A percentile compares a stretch with the other conserved stretches of the same genome.
Evolutionary conservation across 2,113 vertebrate species (phyloP).

Genomic region (Passer montanus): DNA sequence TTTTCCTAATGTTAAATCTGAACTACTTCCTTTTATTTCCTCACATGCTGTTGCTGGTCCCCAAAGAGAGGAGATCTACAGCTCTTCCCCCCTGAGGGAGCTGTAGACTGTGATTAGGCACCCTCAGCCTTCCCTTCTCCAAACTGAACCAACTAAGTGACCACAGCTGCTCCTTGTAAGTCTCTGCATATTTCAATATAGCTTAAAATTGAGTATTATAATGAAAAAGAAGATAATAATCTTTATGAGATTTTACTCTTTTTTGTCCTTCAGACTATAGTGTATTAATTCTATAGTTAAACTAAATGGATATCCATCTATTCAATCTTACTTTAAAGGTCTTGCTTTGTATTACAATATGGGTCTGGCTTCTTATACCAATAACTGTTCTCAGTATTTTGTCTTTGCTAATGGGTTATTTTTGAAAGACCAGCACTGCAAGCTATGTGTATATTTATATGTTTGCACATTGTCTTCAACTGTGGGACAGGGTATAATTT

Average conservation of each 20-base stretch:
- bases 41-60: accelerated
- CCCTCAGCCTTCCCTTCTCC: not conserved
- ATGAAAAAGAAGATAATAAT: not conserved
- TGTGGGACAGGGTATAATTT: not conserved
- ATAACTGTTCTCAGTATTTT: not conserved
- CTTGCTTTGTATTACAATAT: not conserved
- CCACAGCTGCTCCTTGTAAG: not conserved
- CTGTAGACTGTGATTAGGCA: not conserved
- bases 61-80: not conserved
- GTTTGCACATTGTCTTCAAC: not conserved
- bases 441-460: not conserved
- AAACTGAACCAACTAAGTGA: not conserved
- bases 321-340: not conserved
- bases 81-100: accelerated
- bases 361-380: not conserved
- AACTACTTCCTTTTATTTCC: not conserved
- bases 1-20: not conserved
- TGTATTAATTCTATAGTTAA: not conserved
- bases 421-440: not conserved
- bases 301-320: not conserved
- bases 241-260: not conserved
- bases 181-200: not conserved
- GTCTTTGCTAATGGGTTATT: not conserved
- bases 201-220: not conserved
- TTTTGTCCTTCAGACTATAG: not conserved